Evolutionary conservation across 2,113 vertebrate species (phyloP).

Genomic region (Speoplatyrhinus poulsoni): DNA sequence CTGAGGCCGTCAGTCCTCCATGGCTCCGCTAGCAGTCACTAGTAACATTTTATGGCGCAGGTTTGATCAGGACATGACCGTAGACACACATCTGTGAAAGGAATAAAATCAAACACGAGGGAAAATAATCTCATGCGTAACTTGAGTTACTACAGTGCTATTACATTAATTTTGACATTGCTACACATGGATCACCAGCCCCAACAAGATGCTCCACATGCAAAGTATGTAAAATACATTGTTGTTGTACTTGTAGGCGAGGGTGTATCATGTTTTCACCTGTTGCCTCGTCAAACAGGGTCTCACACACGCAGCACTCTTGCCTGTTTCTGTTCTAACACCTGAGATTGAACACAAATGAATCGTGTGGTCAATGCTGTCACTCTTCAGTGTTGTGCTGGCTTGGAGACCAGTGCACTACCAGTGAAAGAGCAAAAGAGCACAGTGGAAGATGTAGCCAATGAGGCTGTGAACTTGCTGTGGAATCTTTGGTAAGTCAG

Average conservation of each 20-base stretch:
- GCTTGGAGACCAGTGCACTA: constrained; percentile 74
- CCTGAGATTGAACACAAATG: neutral
- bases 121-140: neutral
- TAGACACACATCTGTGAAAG: too few species aligned
- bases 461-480: constrained; percentile 90
- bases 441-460: constrained; percentile 83
- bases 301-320: too few species aligned
- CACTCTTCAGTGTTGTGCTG: constrained; percentile 80
- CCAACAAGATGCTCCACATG: too few species aligned
- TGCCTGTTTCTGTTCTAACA: neutral
- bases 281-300: neutral
- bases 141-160: neutral
- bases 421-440: constrained; percentile 74
- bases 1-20: too few species aligned
- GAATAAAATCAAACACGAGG: too few species aligned
- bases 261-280: neutral
- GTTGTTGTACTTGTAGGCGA: neutral
- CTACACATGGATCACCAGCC: too few species aligned
- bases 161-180: too few species aligned
- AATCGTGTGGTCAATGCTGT: neutral
- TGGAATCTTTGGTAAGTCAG: constrained; percentile 93
- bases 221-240: neutral
- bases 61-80: too few species aligned
- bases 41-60: too few species aligned
- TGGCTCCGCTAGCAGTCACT: too few species aligned